A percentile compares a stretch with the other conserved stretches of the same genome.
Conservation (phyloP, 2,113 vertebrate species). For the Neomonachus schauinslandi region DNA sequence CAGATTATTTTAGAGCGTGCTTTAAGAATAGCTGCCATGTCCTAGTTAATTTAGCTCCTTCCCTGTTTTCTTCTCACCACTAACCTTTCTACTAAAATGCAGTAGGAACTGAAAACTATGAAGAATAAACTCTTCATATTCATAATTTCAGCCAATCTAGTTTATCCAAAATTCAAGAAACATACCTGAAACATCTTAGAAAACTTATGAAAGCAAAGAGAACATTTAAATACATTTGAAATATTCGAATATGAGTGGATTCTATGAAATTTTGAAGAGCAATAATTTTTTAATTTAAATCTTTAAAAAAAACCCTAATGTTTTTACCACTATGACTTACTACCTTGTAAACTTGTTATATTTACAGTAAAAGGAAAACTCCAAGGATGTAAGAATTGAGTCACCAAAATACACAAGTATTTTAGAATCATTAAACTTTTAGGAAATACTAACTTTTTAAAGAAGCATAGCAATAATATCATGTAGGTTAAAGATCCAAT, state of each 20-base stretch:
- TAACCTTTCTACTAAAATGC: neutral
- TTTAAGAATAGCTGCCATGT: neutral
- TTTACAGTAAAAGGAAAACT: slow-evolving; percentile 18
- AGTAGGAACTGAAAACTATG: neutral
- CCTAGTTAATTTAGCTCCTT: neutral
- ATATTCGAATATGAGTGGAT: neutral
- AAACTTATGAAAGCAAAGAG: neutral
- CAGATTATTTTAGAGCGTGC: neutral
- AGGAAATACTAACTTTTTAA: slow-evolving; percentile 4
- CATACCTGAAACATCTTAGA: neutral
- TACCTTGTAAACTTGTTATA: neutral
- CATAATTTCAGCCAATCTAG: neutral
- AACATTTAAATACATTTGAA: neutral
- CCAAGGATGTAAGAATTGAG: neutral
- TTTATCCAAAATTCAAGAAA: neutral
- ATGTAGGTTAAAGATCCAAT: neutral
- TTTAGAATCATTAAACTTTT: neutral
- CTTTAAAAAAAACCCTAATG: neutral
- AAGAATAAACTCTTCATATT: neutral
- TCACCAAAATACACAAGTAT: neutral
- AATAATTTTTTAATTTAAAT: slow-evolving; percentile 4
- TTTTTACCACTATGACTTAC: neutral
- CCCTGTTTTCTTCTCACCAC: neutral
- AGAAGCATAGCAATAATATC: neutral
- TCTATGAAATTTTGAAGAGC: neutral